These are phyloP conservation scores for Chaetophractus vellerosus DNA, from an alignment of 2,797 vertebrate genomes.

Conservation along the genomic window DNA sequence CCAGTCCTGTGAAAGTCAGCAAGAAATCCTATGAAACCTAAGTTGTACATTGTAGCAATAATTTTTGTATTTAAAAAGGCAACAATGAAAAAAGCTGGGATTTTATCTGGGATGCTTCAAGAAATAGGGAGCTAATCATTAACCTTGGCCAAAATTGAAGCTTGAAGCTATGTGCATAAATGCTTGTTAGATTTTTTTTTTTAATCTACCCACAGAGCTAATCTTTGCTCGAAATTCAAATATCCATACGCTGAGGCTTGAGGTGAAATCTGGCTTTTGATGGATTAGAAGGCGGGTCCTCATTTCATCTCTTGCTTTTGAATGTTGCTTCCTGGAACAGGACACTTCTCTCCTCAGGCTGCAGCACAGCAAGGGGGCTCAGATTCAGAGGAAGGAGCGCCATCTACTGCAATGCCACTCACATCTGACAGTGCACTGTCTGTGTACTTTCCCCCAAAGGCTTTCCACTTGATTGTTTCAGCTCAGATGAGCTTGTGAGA, in stretches of 20 bases:
- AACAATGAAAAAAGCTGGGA: not conserved
- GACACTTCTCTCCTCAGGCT: not conserved
- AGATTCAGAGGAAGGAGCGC: conserved; percentile 57
- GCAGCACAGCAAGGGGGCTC: not conserved
- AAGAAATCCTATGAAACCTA: not conserved
- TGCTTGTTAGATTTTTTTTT: conserved; percentile 23
- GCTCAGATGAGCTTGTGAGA: conserved; percentile 45
- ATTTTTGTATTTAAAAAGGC: conserved; percentile 52
- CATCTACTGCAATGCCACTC: conserved; percentile 48
- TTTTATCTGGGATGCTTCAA: conserved; percentile 1
- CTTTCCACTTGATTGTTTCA: not conserved
- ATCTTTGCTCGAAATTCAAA: conserved; percentile 57
- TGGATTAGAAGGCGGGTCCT: conserved; percentile 25
- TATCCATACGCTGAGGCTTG: not conserved
- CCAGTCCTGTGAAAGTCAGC: not conserved
- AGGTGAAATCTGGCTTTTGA: conserved; percentile 61
- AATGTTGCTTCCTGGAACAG: not conserved
- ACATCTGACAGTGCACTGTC: not conserved
- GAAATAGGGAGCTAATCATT: not conserved
- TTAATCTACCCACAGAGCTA: conserved; percentile 47
- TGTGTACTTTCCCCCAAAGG: not conserved
- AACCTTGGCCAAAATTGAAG: conserved; percentile 31
- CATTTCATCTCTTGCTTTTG: conserved; percentile 31
- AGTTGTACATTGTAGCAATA: not conserved
- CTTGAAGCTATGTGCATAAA: not conserved